Base-by-base conservation (phyloP, 2,888 invertebrate species). In the Malacosoma neustria region DNA sequence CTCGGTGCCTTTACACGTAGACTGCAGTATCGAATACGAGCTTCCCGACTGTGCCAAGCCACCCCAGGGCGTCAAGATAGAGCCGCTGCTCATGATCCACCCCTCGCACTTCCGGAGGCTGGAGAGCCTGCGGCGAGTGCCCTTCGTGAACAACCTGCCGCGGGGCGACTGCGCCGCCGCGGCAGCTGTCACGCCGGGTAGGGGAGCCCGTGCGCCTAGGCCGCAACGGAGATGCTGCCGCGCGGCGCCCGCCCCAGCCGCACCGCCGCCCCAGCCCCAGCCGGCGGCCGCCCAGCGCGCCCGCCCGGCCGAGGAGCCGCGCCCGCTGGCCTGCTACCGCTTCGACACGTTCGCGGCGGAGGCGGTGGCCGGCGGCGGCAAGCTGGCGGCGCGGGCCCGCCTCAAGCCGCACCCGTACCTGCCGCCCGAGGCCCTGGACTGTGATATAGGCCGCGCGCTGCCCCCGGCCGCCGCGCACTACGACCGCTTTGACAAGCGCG, bases 11-110 rank as follows among this genome's bases (percentile, higher is more conserved):
- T 88, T 95, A 72, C 94, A 94, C 87, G 95, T 95, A 74, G 95
- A 95, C 82, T 94, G 94, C 87, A 94, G 94, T 87, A 94, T 95
- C 62, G 95, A 95, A 85, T 95, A 95, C 88, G 95, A 95, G 87
- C 87, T 95, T 75, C 94, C 94, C 64, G 94, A 94, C 76, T 93
- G 93, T 85, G 93, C 94, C 55, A 94, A 94, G 84, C 94, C 94
- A 57, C 94, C 94, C 57, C 92, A 92, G 68, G 93, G 93, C 49
- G 92, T 91, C 71, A 87, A 93, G 70, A 91, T 92, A 67, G 94
- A 94, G 76, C 94, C 94, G 37, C 87, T 95, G 67, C 89, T 95
- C 61, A 95, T 95, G 94, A 95, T 95, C 71, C 95, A 94, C 86
- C 95, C 94, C 35, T 93, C 94, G 66, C 94, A 94, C 79, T 95